phyloP scores from a whole-genome alignment of 2,797 vertebrate genomes.

The Cyclopterus lumpus region DNA sequence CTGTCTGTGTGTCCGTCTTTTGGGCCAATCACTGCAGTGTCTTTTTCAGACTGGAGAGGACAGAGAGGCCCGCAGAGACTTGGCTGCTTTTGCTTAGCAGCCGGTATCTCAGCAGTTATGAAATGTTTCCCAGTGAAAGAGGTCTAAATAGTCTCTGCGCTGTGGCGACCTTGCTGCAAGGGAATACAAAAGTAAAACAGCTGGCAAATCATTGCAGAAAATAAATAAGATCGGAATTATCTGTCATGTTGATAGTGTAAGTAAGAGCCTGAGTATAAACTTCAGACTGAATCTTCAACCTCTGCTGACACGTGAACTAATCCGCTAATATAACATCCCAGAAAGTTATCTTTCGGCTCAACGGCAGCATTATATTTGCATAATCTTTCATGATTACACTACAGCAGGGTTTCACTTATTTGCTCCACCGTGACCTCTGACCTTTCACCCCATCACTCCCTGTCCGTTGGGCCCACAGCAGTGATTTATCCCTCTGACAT shows the following conservation, averaged over 20 bases:
- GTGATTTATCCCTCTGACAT: constrained; percentile 87
- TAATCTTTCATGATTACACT: constrained; percentile 53
- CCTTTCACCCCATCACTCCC: constrained; percentile 74
- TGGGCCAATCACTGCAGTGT: constrained; percentile 44
- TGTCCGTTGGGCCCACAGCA: constrained; percentile 66
- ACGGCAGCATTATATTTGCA: constrained; percentile 15
- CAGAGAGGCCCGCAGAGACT: constrained; percentile 50
- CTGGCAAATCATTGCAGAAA: not conserved
- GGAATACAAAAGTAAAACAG: not conserved
- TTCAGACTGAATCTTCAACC: not conserved
- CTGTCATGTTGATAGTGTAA: not conserved
- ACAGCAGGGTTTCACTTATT: constrained; percentile 61
- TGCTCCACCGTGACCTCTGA: constrained; percentile 64
- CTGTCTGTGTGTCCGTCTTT: constrained; percentile 48
- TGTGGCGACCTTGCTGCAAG: not conserved
- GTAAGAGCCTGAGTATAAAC: not conserved
- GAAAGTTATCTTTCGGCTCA: constrained; percentile 5
- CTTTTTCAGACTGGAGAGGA: constrained; percentile 47
- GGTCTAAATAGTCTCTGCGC: not conserved
- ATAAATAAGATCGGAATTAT: not conserved
- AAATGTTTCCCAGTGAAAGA: constrained; percentile 28
- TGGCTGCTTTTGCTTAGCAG: constrained; percentile 23
- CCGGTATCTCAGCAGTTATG: constrained; percentile 7
- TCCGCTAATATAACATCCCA: not conserved
- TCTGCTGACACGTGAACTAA: not conserved